phyloP scores from a whole-genome alignment of 2,797 vertebrate genomes.

The Hyperoplus lanceolatus region DNA sequence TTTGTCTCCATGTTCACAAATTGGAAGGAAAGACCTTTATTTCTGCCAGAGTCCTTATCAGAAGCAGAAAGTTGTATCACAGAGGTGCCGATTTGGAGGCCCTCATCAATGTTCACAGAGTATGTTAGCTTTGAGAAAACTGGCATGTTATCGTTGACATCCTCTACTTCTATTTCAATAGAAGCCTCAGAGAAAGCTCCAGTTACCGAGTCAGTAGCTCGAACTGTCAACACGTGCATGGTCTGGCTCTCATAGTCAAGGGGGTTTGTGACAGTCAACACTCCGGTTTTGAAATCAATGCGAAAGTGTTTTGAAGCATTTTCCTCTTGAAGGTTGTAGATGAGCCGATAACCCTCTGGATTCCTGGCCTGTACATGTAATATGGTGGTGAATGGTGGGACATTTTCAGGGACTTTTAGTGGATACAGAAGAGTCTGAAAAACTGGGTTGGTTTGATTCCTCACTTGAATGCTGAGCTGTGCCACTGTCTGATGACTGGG shows the following conservation, averaged over 20 bases:
- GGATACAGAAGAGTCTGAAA: conserved; percentile 95
- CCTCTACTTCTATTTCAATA: conserved; percentile 94
- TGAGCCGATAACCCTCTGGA: conserved; percentile 94
- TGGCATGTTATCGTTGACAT: conserved; percentile 94
- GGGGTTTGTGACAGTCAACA: conserved; percentile 90
- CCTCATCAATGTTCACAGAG: conserved; percentile 85
- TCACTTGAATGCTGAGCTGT: conserved; percentile 90
- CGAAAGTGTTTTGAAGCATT: conserved; percentile 90
- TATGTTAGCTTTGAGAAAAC: conserved; percentile 89
- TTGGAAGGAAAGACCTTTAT: conserved; percentile 90
- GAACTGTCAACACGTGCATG: conserved; percentile 89
- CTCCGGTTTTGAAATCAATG: conserved; percentile 95
- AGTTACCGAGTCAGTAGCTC: conserved; percentile 93
- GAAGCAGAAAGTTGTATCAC: conserved; percentile 89
- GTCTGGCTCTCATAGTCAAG: conserved; percentile 92
- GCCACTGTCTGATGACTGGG: conserved; percentile 85
- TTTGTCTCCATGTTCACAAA: conserved; percentile 84
- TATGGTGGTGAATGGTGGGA: conserved; percentile 92
- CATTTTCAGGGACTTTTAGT: conserved; percentile 94
- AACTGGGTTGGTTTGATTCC: conserved; percentile 94
- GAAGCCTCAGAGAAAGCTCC: conserved; percentile 93
- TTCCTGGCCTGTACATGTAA: conserved; percentile 96
- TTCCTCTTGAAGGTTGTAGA: conserved; percentile 95
- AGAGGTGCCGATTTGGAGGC: conserved; percentile 87
- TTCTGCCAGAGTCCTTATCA: conserved; percentile 92